Base-by-base conservation (phyloP, 2,113 vertebrate genomes). In the Syngnathus typhle region DNA sequence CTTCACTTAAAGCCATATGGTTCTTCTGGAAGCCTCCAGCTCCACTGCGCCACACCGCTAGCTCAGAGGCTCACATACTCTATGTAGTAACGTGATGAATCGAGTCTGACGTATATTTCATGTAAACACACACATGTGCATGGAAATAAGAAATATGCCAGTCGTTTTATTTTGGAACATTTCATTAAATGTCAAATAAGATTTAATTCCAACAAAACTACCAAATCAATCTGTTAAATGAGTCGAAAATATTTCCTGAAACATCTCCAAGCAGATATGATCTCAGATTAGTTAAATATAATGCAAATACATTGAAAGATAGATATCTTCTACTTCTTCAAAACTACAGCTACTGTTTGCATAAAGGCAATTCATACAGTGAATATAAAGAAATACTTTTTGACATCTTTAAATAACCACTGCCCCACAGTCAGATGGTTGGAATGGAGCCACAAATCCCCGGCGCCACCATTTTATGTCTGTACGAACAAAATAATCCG, bases 21-120 rank as follows among this genome's bases (percentile, higher is more conserved):
- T 61, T 61, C 38, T 39, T 11, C 38, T 6, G 10, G 12, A 61
- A 61, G 37, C 37, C 59, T 11, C 59, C 10, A 37, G 56, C 15
- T 59, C 56, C 2, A 51, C 21, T 54, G 52, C 52, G 52, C 52
- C 49, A 12, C 49, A n/a, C 27, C 27, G 27, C 27, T 32, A 32
- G 27, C 27, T 3, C 27, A 32, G 9, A 81, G 78, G 81, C 67
- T 69, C 68, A 82, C 69, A 71, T 77, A 32, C 3, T 27, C 3
- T 3, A 3, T 32, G 27, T 32, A 84, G 74, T 82, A 81, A 76
- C 80, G 75, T 73, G 76, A 85, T 89, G 23, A 89, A 90, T 89
- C 89, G 84, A 12, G 23, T 56, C 54, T 6, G 41, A 27, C 23
- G n/a, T 36, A 49, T 37, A 3, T 32, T 32, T 32, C 18, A 16